Evolutionary conservation across 2,888 invertebrate species (phyloP).

Genomic region (Trissolcus brochymenae): DNA sequence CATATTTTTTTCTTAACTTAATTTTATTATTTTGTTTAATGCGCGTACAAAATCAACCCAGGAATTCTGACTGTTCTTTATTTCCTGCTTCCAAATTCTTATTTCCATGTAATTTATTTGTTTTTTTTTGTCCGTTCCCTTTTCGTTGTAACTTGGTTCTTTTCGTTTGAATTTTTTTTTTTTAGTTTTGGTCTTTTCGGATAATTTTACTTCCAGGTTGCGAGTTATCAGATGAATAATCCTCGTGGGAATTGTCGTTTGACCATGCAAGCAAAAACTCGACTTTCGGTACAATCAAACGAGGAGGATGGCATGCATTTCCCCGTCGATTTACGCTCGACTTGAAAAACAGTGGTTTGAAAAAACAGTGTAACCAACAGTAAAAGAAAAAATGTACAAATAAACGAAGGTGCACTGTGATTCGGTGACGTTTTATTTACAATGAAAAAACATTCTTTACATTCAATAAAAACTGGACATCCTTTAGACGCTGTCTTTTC

Average conservation of each 20-base stretch:
- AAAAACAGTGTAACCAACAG: too few relatives aligned
- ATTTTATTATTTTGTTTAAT: neutral
- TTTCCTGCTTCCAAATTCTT: too few relatives aligned
- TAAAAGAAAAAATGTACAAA: constrained; percentile 7
- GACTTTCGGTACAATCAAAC: constrained; percentile 14
- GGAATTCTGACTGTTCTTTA: too few relatives aligned
- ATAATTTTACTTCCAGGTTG: constrained; percentile 16
- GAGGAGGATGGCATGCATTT: constrained; percentile 55
- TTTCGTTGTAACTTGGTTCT: neutral
- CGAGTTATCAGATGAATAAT: constrained; percentile 16
- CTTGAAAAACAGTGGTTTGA: constrained; percentile 13
- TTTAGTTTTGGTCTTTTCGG: neutral
- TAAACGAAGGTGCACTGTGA: constrained; percentile 12
- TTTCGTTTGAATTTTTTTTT: neutral
- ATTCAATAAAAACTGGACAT: constrained; percentile 40
- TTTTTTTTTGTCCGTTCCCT: too few relatives aligned
- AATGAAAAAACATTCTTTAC: constrained; percentile 54
- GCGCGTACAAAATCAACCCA: too few relatives aligned
- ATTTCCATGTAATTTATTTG: neutral
- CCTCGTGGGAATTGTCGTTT: constrained; percentile 41
- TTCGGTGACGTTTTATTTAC: constrained; percentile 52
- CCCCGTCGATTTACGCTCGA: constrained; percentile 26
- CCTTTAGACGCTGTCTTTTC: neutral
- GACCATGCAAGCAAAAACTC: constrained; percentile 50
- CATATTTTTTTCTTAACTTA: constrained; percentile 12